Conservation (phyloP, 1,140 invertebrate species). For the Acyrthosiphon pisum region DNA sequence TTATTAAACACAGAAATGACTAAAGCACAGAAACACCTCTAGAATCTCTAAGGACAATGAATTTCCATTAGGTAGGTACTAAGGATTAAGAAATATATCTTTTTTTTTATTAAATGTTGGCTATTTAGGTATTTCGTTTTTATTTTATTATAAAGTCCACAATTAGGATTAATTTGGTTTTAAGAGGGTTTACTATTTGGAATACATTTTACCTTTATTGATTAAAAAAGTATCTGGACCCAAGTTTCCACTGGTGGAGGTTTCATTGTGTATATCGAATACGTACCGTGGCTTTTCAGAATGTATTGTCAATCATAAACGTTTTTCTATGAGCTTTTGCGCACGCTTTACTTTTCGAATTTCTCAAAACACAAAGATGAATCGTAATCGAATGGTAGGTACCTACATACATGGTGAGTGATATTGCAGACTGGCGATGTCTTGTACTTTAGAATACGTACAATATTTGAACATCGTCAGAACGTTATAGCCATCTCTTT, state of each 20-base stretch:
- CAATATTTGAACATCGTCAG: neutral
- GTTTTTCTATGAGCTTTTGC: neutral
- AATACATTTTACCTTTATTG: neutral
- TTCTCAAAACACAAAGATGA: neutral
- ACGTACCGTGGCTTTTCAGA: neutral
- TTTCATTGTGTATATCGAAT: neutral
- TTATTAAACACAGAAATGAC: neutral
- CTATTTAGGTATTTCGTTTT: neutral
- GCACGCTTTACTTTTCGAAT: constrained; percentile 28
- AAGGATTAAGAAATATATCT: neutral
- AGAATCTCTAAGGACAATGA: neutral
- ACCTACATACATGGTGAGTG: neutral
- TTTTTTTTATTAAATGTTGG: neutral
- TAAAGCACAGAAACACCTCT: neutral
- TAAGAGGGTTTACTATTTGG: neutral
- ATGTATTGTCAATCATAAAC: too few relatives aligned
- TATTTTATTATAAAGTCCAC: neutral
- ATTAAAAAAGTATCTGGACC: neutral
- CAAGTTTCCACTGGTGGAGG: neutral
- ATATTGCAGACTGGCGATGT: neutral
- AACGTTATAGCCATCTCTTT: neutral
- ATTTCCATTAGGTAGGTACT: neutral
- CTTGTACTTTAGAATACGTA: neutral
- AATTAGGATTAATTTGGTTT: neutral
- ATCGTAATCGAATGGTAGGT: neutral